These are phyloP conservation scores for Polyommatus icarus DNA, from an alignment of 2,888 invertebrate genomes.

Conservation along the genomic window DNA sequence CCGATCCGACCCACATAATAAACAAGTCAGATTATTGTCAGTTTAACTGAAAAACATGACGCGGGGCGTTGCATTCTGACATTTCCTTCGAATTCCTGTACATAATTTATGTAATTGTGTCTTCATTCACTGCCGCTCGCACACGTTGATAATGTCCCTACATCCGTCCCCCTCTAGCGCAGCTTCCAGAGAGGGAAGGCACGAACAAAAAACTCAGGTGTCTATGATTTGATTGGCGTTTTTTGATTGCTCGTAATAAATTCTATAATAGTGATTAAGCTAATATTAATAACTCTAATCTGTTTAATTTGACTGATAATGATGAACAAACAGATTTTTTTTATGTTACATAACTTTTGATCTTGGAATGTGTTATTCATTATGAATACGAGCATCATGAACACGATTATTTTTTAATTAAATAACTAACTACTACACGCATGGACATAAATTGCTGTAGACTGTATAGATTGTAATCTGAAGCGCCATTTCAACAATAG, in stretches of 20 bases:
- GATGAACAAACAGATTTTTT: slow-evolving; percentile 10
- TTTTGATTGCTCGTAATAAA: slow-evolving; percentile 26
- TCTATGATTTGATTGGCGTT: slow-evolving; percentile 29
- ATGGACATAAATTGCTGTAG: background rate
- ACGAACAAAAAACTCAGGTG: slow-evolving; percentile 15
- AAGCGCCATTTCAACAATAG: slow-evolving; percentile 4
- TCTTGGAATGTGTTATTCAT: slow-evolving; percentile 4
- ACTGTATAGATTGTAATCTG: background rate
- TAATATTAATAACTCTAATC: slow-evolving; percentile 20
- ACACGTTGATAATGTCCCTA: slow-evolving; percentile 65
- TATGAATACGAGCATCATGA: background rate
- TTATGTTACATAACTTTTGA: slow-evolving; percentile 5
- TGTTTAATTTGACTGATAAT: slow-evolving; percentile 6
- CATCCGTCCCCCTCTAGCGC: background rate
- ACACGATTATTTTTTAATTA: background rate
- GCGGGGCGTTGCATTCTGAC: slow-evolving; percentile 8
- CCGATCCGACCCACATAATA: background rate
- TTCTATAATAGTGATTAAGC: slow-evolving; percentile 23
- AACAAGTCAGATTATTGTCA: slow-evolving; percentile 19
- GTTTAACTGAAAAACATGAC: slow-evolving; percentile 15
- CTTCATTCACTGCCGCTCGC: slow-evolving; percentile 62
- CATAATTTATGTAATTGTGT: slow-evolving; percentile 55
- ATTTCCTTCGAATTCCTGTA: slow-evolving; percentile 24
- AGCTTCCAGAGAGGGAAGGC: background rate
- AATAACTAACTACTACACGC: background rate